Percentiles rank a stretch among this genome's conserved stretches.
Evolutionary conservation across 2,888 invertebrate genomes (phyloP).

Genomic region (Tenthredo amoena): DNA sequence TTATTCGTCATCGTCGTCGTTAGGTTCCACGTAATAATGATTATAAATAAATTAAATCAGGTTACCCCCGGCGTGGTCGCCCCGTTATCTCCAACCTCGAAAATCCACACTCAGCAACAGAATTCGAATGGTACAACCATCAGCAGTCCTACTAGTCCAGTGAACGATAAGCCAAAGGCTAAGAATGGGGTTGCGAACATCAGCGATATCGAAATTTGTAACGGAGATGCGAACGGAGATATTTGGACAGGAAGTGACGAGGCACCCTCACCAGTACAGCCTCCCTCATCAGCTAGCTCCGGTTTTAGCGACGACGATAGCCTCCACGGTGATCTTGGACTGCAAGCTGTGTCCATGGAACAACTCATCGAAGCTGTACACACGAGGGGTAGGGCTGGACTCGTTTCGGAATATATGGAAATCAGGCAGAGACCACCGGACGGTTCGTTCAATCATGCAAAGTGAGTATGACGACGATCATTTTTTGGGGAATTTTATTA

Average conservation of each 20-base stretch:
- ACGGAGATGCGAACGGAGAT: conserved; percentile 75
- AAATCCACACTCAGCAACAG: conserved; percentile 62
- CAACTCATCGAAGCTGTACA: conserved; percentile 89
- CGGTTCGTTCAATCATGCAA: conserved; percentile 94
- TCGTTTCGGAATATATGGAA: conserved; percentile 93
- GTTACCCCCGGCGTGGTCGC: conserved; percentile 74
- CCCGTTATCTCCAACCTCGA: conserved; percentile 73
- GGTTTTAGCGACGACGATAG: conserved; percentile 96
- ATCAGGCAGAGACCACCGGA: conserved; percentile 91
- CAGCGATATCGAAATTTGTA: conserved; percentile 79
- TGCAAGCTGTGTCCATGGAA: conserved; percentile 84
- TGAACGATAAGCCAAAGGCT: conserved; percentile 70
- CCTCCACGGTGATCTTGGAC: conserved; percentile 83
- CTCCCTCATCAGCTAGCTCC: conserved; percentile 87
- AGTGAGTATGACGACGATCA: conserved; percentile 80
- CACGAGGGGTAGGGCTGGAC: conserved; percentile 88
- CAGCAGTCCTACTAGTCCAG: conserved; percentile 76
- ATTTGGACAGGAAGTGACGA: conserved; percentile 78
- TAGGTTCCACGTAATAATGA: neutral
- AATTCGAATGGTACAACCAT: conserved; percentile 68
- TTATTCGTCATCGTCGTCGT: neutral
- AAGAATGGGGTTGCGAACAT: conserved; percentile 74
- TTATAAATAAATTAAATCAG: conserved; percentile 57
- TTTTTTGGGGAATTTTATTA: conserved; percentile 4
- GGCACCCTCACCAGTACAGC: conserved; percentile 80